Evolutionary conservation across 2,888 invertebrate species (phyloP).

Genomic region (Slavum lentiscoides): DNA sequence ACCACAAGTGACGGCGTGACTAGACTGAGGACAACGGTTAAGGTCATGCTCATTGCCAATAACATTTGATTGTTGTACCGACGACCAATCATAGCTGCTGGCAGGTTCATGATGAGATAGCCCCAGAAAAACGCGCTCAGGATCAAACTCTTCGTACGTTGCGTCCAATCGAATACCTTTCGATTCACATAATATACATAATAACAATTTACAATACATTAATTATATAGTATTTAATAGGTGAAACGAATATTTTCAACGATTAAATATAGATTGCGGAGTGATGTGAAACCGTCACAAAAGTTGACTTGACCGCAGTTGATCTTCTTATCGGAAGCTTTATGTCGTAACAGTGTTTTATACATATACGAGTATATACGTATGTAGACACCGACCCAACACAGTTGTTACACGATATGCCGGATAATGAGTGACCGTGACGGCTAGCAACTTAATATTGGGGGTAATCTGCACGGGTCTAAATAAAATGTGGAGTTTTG

Average conservation of each 20-base stretch:
- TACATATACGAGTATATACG: neutral
- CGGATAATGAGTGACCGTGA: neutral
- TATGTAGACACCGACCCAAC: too few species aligned
- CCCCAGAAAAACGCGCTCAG: constrained; percentile 78
- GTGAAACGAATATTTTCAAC: neutral
- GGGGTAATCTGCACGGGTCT: too few species aligned
- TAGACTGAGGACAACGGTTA: constrained; percentile 52
- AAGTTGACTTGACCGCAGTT: neutral
- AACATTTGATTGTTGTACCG: constrained; percentile 65
- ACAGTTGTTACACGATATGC: too few species aligned
- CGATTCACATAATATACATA: neutral
- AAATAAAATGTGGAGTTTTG: neutral
- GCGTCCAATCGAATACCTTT: constrained; percentile 68
- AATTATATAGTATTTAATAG: neutral
- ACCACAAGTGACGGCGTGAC: constrained; percentile 53
- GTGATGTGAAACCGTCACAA: neutral
- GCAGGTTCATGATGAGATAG: constrained; percentile 74
- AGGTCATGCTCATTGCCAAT: constrained; percentile 58
- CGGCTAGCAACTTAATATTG: neutral
- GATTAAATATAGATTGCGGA: neutral
- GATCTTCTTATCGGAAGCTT: too few species aligned
- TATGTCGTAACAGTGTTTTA: neutral
- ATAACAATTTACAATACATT: neutral
- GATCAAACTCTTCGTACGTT: constrained; percentile 65
- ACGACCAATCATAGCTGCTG: constrained; percentile 65